phyloP scores from a whole-genome alignment of 2,888 invertebrate species.

The Protonemura montana region DNA sequence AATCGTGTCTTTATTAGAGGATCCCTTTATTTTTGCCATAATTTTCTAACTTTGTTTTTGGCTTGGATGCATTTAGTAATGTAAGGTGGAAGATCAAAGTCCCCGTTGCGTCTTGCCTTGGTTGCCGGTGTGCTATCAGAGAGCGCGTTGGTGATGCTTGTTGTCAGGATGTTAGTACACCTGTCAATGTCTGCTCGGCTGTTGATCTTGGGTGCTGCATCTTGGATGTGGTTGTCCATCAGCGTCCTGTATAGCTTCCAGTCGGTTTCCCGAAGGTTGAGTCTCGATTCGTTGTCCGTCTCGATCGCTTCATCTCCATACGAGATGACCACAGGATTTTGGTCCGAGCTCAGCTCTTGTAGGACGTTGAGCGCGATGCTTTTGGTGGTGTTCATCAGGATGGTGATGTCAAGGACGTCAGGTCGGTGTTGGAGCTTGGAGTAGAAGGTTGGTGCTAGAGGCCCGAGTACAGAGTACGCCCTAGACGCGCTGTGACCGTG shows the following conservation, averaged over 20 bases:
- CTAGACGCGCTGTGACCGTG: background rate
- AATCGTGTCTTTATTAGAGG: background rate
- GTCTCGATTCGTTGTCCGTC: background rate
- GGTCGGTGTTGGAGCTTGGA: background rate
- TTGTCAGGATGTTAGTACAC: background rate
- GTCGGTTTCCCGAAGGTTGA: background rate
- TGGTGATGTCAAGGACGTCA: slow-evolving; percentile 18
- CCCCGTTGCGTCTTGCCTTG: background rate
- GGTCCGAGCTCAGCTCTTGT: background rate
- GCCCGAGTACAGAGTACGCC: background rate
- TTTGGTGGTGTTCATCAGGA: background rate
- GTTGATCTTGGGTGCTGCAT: background rate
- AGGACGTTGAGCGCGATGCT: background rate
- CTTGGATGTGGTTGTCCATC: background rate
- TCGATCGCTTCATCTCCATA: background rate
- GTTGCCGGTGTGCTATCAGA: background rate
- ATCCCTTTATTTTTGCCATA: background rate
- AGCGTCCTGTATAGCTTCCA: background rate
- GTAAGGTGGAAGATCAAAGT: background rate
- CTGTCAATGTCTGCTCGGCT: background rate
- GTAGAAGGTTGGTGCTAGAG: background rate
- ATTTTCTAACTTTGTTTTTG: slow-evolving; percentile 13
- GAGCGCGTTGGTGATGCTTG: background rate
- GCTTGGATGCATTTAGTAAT: background rate
- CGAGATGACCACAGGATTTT: background rate